phyloP scores from a whole-genome alignment of 2,113 vertebrate genomes.

The Triplophysa dalaica region DNA sequence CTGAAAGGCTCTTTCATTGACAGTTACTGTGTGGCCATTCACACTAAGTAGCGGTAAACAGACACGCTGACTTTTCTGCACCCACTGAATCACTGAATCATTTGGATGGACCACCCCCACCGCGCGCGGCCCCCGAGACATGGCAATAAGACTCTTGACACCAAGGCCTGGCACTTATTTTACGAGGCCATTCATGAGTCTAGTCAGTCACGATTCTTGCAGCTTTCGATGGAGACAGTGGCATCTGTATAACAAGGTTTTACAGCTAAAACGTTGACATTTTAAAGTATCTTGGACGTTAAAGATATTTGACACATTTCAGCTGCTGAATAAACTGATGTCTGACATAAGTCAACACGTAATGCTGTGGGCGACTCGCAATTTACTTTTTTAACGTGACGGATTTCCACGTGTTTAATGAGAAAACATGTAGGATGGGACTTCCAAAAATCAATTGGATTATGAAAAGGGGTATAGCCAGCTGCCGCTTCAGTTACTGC shows the following conservation, averaged over 20 bases:
- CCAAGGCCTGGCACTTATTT: constrained; percentile 24
- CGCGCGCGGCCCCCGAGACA: constrained; percentile 15
- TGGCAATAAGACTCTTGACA: constrained; percentile 31
- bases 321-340: not conserved
- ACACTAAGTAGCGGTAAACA: constrained; percentile 50
- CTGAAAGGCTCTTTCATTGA: constrained; percentile 57
- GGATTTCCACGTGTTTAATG: no score
- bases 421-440: no score
- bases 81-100: constrained; percentile 36
- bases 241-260: not conserved
- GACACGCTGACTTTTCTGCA: constrained; percentile 48
- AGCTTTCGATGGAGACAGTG: constrained; percentile 35
- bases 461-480: no score
- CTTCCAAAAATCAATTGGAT: no score
- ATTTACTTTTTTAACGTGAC: no score
- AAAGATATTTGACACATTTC: not conserved
- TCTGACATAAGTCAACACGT: not conserved
- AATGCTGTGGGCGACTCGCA: no score
- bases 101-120: constrained; percentile 30
- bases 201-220: constrained; percentile 26
- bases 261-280: no score
- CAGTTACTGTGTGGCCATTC: constrained; percentile 57
- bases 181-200: constrained; percentile 33
- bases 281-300: not conserved
- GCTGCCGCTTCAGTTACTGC: no score